A percentile compares a stretch with the other conserved stretches of the same genome.
phyloP scores from a whole-genome alignment of 2,113 vertebrate species.

The Takifugu bimaculatus region DNA sequence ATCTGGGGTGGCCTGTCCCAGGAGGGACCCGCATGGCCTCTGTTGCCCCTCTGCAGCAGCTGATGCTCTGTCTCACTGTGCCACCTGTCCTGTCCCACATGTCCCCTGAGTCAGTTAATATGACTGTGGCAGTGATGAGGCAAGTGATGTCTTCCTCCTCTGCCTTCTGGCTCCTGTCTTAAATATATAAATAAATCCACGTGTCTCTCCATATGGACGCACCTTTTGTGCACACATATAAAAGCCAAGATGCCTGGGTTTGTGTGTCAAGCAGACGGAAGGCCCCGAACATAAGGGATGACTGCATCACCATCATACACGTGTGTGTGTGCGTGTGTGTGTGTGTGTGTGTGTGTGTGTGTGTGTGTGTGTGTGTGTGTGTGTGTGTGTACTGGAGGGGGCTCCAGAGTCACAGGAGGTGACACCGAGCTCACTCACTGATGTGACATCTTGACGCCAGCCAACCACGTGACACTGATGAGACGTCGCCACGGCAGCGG shows the following conservation, averaged over 20 bases:
- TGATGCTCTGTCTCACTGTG: conserved; percentile 6
- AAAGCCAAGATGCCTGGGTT: not conserved
- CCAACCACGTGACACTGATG: conserved; percentile 9
- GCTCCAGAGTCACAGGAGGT: conserved; percentile 18
- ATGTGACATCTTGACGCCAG: conserved; percentile 10
- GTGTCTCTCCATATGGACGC: conserved; percentile 2
- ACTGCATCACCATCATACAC: conserved; percentile 7
- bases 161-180: conserved; percentile 47
- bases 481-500: not conserved
- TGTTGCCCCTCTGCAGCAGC: conserved; percentile 5
- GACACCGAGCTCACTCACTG: conserved; percentile 20
- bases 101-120: conserved; percentile 21
- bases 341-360: conserved; percentile 2
- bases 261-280: not conserved
- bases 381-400: conserved; percentile 3
- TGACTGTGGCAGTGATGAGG: conserved; percentile 9
- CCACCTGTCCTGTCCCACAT: conserved; percentile 10
- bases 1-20: too few relatives aligned
- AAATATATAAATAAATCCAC: conserved; percentile 6
- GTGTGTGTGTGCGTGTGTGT: not conserved
- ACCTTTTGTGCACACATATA: not conserved
- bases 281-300: conserved; percentile 17
- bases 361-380: conserved; percentile 2
- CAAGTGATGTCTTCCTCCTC: conserved; percentile 45
- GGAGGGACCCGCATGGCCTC: too few relatives aligned